Evolutionary conservation across 2,888 invertebrate species (phyloP).

Genomic region (Coleophora deauratella): DNA sequence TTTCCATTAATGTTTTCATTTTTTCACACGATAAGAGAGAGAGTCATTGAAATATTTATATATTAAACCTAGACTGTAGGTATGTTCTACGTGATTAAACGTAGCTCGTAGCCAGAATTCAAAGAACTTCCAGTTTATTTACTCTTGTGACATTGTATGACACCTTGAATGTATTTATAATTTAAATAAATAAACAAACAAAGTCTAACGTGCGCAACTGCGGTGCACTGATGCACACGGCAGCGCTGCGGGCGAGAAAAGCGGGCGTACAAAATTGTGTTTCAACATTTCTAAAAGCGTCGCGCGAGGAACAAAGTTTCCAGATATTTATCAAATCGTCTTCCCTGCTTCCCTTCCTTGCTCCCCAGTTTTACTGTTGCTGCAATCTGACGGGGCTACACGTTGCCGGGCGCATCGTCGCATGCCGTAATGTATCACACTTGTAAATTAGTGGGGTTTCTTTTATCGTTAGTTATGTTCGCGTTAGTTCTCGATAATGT

Average conservation of each 20-base stretch:
- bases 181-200: too few species aligned
- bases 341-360: conserved; percentile 20
- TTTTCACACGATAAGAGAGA: too few species aligned
- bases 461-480: neutral
- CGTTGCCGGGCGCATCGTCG: neutral
- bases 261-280: conserved; percentile 45
- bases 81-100: too few species aligned
- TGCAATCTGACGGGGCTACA: conserved; percentile 19
- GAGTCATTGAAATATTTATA: too few species aligned
- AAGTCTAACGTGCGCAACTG: too few species aligned
- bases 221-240: conserved; percentile 23
- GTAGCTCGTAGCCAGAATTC: too few species aligned
- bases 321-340: conserved; percentile 57
- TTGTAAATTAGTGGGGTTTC: conserved; percentile 1
- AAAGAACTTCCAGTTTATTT: too few species aligned
- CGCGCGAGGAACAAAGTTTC: conserved; percentile 41
- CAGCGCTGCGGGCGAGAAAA: conserved; percentile 37
- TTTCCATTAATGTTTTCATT: too few species aligned
- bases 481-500: too few species aligned
- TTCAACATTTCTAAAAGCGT: conserved; percentile 45
- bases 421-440: neutral
- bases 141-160: too few species aligned
- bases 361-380: conserved; percentile 21
- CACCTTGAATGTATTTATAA: too few species aligned
- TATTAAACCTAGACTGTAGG: too few species aligned